Evolutionary conservation across 2,797 vertebrate species (phyloP), one percentile per base, ranked within the genome.

Genomic region (Lutjanus argentimaculatus): DNA sequence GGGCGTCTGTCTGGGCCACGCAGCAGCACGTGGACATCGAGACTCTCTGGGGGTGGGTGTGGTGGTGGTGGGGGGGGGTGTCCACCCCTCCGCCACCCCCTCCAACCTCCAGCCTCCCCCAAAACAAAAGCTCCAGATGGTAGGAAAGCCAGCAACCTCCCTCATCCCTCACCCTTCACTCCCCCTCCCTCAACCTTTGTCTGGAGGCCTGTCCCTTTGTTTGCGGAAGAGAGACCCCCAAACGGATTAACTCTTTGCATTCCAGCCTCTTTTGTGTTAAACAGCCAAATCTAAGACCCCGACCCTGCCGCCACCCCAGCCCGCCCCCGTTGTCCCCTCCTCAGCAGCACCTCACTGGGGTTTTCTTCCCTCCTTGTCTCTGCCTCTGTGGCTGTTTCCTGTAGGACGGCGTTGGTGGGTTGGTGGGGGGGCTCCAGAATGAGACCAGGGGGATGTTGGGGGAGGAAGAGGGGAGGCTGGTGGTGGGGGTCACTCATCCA

Each of bases 41-140:
- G 69, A 72, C 85, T 82, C 72, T 56, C 67, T 77, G 81, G 80
- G 87, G 86, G 82, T 75, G 87, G 80, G 76, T 85, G 88, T 49
- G 42, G 83, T 82, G 79, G 74, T 53, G 46, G 71, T 80, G 84
- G 17, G n/a, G 61, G 42, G 71, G 82, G 82, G 17, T 79, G 83
- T 89, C 78, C 89, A 81, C 22, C 82, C 77, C 83, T 81, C 73
- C 67, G 63, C 77, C 86, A 77, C 87, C 69, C 59, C 66, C 52
- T 66, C 48, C 85, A 76, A 72, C 85, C 89, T 75, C 83, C 82
- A 90, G 71, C 92, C 90, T 84, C 84, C 87, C 92, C 92, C 93
- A 91, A 95, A 95, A 96, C 95, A 96, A 96, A 96, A 95, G 94
- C 93, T 95, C 96, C 95, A 96, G 96, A 96, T 96, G 96, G 95